A percentile compares a stretch with the other conserved stretches of the same genome.
Conservation (phyloP, 2,888 invertebrate genomes). For the Copidosoma aretas region DNA sequence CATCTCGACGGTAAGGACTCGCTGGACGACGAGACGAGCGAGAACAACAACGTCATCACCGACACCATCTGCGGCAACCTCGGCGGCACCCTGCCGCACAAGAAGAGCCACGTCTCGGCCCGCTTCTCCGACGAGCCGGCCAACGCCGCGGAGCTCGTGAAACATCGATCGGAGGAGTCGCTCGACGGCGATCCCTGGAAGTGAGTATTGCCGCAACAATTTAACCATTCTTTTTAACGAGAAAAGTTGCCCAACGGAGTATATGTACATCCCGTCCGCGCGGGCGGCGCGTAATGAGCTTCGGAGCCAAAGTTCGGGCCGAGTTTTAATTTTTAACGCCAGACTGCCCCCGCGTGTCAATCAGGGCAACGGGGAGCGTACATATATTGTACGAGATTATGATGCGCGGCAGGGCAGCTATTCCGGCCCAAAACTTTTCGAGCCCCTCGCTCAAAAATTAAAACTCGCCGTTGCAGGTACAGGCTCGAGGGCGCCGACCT, state of each 20-base stretch:
- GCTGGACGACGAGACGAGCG: slow-evolving; percentile 63
- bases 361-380: not conserved
- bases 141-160: slow-evolving; percentile 55
- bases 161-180: slow-evolving; percentile 58
- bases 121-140: slow-evolving; percentile 55
- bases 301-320: slow-evolving; percentile 15
- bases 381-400: too few species aligned
- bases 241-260: slow-evolving; percentile 18
- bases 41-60: slow-evolving; percentile 65
- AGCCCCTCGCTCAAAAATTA: too few species aligned
- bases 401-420: too few species aligned
- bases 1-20: slow-evolving; percentile 71
- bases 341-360: slow-evolving; percentile 10
- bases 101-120: slow-evolving; percentile 53
- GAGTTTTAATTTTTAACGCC: slow-evolving; percentile 22
- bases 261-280: too few species aligned
- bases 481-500: slow-evolving; percentile 57
- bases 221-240: slow-evolving; percentile 22
- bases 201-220: slow-evolving; percentile 43
- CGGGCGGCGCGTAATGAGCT: slow-evolving; percentile 15
- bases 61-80: slow-evolving; percentile 57
- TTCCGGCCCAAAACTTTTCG: too few species aligned
- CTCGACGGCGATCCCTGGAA: slow-evolving; percentile 59
- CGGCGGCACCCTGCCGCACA: slow-evolving; percentile 59
- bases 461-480: slow-evolving; percentile 46